Base-by-base conservation (phyloP, 2,888 invertebrate species). In the Papilio protenor region DNA sequence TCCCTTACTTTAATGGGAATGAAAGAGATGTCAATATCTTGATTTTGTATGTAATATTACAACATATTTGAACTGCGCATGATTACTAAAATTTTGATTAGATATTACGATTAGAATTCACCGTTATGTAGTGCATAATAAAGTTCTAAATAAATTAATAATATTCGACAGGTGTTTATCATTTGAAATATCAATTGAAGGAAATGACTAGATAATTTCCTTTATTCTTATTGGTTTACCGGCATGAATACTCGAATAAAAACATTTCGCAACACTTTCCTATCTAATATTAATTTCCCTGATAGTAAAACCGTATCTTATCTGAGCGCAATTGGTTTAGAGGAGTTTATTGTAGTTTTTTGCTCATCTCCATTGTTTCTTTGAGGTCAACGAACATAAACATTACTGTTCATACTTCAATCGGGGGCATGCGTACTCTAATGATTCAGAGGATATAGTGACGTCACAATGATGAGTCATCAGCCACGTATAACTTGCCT, bases 391-490 rank as follows among this genome's bases (percentile, higher is more conserved):
- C n/a, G 33, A 72, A 64, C 64, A 47, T 23, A 72, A 71, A 27
- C 71, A 55, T 40, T 66, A 45, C 66, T 18, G 64, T 49, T 52
- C 14, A 1, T 33, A 55, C 33, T 52, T 72, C 18, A 64, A 52
- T 71, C 33, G 49, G 72, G 55, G 55, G 16, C 55, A 27, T 23
- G 49, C 10, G 33, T 52, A 74, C 47, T 23, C 49, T 64, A 27
- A 64, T 40, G 64, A 64, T 47, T 45, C 59, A 64, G 10, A 64
- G n/a, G 21, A 33, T 64, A 14, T 18, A 27, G 21, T 74, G 74
- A 77, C 77, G 77, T 77, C 77, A 74, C 21, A 40, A 40, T 18
- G 16, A 73, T 77, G 77, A 70, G 59, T 77, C 77, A 74, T 61
- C 27, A 14, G 77, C 74, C 69, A 74, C 73, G 77, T 73, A 74